phyloP scores from a whole-genome alignment of 2,797 vertebrate genomes.

The Eurystomus glaucurus region DNA sequence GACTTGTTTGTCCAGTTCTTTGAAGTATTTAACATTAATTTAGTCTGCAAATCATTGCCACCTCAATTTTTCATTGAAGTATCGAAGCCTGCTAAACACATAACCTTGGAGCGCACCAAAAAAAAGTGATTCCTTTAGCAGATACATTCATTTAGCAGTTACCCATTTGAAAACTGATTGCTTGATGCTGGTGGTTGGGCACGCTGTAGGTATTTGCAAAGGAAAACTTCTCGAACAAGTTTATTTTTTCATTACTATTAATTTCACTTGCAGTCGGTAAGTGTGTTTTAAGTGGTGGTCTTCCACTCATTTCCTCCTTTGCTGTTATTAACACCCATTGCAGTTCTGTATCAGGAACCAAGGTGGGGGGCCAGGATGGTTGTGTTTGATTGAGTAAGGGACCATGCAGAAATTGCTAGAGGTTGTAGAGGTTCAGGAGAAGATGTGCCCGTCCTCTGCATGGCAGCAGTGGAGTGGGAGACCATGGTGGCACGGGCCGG shows the following conservation, averaged over 20 bases:
- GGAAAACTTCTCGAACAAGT: background rate
- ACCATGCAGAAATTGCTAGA: background rate
- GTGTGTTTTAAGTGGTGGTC: background rate
- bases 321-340: background rate
- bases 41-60: slow-evolving; percentile 80
- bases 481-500: rapidly evolving
- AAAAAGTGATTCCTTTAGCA: slow-evolving; percentile 54
- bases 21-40: slow-evolving; percentile 85
- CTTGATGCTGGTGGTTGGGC: background rate
- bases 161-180: slow-evolving; percentile 13
- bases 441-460: background rate
- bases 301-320: background rate
- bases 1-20: slow-evolving; percentile 82
- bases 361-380: background rate
- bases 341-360: rapidly evolving
- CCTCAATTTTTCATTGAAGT: slow-evolving; percentile 80
- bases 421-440: background rate
- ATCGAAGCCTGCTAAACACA: slow-evolving; percentile 76
- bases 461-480: background rate
- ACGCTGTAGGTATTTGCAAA: background rate
- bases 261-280: slow-evolving; percentile 24
- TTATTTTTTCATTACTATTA: background rate
- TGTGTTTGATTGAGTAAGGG: background rate
- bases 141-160: slow-evolving; percentile 60
- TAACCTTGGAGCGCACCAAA: slow-evolving; percentile 18